These are phyloP conservation scores for Apostichopus californicus DNA, from an alignment of 35 echinoderm and acorn worm species.

Conservation along the genomic window DNA sequence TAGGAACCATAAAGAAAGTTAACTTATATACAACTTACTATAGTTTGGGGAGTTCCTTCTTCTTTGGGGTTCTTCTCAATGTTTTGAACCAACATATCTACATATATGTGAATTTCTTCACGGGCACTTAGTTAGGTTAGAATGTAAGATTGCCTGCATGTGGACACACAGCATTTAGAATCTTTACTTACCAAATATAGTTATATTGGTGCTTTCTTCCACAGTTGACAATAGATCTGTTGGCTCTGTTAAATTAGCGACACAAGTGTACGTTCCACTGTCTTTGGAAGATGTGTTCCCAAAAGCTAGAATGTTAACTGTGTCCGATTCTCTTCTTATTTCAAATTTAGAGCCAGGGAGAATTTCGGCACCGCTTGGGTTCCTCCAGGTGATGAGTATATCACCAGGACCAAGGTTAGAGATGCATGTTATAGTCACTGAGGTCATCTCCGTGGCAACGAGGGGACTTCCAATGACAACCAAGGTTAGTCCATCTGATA, in stretches of 20 bases:
- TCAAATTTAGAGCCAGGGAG: background rate
- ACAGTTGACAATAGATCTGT: background rate
- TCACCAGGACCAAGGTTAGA: background rate
- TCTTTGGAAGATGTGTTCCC: background rate
- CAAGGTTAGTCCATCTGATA: background rate
- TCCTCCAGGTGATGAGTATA: background rate
- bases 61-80: too few species aligned
- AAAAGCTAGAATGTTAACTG: background rate
- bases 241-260: background rate
- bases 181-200: background rate
- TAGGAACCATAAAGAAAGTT: background rate
- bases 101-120: too few species aligned
- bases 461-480: background rate
- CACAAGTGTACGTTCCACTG: constrained; percentile 30
- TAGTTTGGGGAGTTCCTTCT: too few species aligned
- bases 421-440: constrained; percentile 7
- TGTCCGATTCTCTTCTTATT: background rate
- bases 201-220: constrained; percentile 1
- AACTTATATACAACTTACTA: background rate
- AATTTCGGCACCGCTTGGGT: background rate
- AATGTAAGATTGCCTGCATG: background rate
- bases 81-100: too few species aligned
- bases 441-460: background rate
- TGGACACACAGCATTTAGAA: background rate
- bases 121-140: too few species aligned